These are phyloP conservation scores for Drosophila chauvacae DNA, from an alignment of 1,140 invertebrate species.

Conservation along the genomic window DNA sequence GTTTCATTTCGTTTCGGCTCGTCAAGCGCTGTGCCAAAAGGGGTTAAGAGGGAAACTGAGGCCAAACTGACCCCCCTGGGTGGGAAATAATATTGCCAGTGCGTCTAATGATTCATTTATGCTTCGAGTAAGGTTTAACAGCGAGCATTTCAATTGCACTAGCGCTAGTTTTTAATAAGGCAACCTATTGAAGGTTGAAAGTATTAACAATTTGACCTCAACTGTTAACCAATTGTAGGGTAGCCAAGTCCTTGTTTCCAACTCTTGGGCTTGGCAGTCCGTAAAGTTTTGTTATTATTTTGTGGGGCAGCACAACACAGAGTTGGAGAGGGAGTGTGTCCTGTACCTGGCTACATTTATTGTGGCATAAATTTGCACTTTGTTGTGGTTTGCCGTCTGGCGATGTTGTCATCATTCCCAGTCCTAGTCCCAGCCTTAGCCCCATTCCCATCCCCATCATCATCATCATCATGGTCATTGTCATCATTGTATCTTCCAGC, in stretches of 20 bases:
- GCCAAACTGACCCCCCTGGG: neutral
- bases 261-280: constrained; percentile 7
- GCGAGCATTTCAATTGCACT: neutral
- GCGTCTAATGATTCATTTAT: neutral
- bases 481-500: constrained; percentile 21
- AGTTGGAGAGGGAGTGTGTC: neutral
- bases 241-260: neutral
- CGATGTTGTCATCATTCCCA: constrained; percentile 47
- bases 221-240: neutral
- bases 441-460: neutral
- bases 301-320: neutral
- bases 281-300: constrained; percentile 14
- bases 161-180: neutral
- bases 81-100: neutral
- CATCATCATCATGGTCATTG: constrained; percentile 1
- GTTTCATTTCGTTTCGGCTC: constrained; percentile 45
- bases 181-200: neutral
- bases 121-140: neutral
- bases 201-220: neutral
- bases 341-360: constrained; percentile 59
- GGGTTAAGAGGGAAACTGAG: neutral
- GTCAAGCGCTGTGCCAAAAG: constrained; percentile 35
- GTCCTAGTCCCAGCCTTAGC: neutral
- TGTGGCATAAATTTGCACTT: constrained; percentile 80
- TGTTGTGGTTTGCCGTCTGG: constrained; percentile 69